Evolutionary conservation across 2,113 vertebrate genomes (phyloP).

Genomic region (Phrynosoma platyrhinos): DNA sequence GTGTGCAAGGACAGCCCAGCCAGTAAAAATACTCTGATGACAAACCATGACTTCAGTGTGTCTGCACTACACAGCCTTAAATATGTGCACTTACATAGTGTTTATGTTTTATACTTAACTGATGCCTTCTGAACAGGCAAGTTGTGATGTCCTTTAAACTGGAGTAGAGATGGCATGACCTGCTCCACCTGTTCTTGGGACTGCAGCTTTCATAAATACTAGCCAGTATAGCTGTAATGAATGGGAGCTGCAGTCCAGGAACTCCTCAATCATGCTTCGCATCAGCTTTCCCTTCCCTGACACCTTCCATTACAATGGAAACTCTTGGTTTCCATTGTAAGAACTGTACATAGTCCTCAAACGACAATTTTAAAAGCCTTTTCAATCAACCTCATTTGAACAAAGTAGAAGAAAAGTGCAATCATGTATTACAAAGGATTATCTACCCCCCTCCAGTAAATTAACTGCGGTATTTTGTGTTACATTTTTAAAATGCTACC

Average conservation of each 20-base stretch:
- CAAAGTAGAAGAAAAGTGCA: not conserved
- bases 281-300: too few species aligned
- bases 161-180: not conserved
- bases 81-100: not conserved
- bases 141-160: not conserved
- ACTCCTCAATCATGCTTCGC: too few species aligned
- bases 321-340: not conserved
- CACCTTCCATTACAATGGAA: not conserved
- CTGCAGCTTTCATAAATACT: not conserved
- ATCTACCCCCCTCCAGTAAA: not conserved
- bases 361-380: not conserved
- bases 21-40: not conserved
- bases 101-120: not conserved
- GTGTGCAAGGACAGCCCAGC: not conserved
- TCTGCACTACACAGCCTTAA: not conserved
- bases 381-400: not conserved
- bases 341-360: slow-evolving; percentile 54
- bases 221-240: too few species aligned
- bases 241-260: too few species aligned
- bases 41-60: not conserved
- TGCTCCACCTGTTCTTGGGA: not conserved
- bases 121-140: not conserved
- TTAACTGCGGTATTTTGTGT: not conserved
- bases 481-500: not conserved
- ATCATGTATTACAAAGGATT: not conserved